phyloP scores from a whole-genome alignment of 1,140 invertebrate species.

The Scaptodrosophila lebanonensis region DNA sequence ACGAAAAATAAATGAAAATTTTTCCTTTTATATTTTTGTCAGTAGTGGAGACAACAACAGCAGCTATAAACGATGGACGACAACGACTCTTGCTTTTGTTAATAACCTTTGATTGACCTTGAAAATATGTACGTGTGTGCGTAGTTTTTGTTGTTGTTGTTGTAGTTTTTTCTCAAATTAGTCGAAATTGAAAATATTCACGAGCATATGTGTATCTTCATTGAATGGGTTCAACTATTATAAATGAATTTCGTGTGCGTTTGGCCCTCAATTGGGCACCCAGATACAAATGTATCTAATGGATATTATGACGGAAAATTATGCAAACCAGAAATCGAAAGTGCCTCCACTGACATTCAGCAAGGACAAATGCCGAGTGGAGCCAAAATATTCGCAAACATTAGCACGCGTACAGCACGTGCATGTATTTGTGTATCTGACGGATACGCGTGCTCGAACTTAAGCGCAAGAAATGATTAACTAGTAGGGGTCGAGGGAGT shows the following conservation, averaged over 20 bases:
- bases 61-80: neutral
- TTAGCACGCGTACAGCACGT: constrained; percentile 56
- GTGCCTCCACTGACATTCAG: constrained; percentile 56
- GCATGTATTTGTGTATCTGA: constrained; percentile 47
- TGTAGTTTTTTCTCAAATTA: constrained; percentile 45
- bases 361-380: constrained; percentile 59
- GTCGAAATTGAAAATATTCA: constrained; percentile 60
- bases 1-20: constrained; percentile 42
- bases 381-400: constrained; percentile 25
- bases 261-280: constrained; percentile 2
- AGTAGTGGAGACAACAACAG: constrained; percentile 17
- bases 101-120: constrained; percentile 76
- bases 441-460: constrained; percentile 27
- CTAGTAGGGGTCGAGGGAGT: no score
- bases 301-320: neutral
- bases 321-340: constrained; percentile 31
- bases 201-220: no score
- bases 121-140: constrained; percentile 46
- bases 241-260: neutral
- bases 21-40: constrained; percentile 55
- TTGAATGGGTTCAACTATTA: no score
- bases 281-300: constrained; percentile 28
- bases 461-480: no score
- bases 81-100: constrained; percentile 47
- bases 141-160: constrained; percentile 24